phyloP scores from a whole-genome alignment of 2,113 vertebrate genomes.

The Brachyhypopomus gauderio region DNA sequence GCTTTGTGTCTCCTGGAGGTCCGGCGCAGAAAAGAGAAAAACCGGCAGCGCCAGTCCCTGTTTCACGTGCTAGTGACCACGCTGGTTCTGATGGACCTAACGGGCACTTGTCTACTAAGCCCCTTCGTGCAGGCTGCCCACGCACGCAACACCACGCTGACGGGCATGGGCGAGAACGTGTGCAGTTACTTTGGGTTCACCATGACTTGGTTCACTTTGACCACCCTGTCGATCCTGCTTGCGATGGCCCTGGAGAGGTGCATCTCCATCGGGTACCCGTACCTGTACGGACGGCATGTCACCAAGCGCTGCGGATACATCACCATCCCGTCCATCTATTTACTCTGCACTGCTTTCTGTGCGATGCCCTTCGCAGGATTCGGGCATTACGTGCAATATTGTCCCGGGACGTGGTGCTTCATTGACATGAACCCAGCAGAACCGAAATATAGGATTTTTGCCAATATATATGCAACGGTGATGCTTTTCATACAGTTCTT shows the following conservation, averaged over 20 bases:
- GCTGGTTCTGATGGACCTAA: slow-evolving; percentile 84
- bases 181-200: slow-evolving; percentile 82
- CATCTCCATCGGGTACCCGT: slow-evolving; percentile 85
- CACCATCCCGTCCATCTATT: slow-evolving; percentile 72
- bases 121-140: slow-evolving; percentile 82
- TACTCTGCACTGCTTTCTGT: slow-evolving; percentile 76
- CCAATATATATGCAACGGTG: slow-evolving; percentile 83
- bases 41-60: slow-evolving; percentile 60
- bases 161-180: slow-evolving; percentile 50
- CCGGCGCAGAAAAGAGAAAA: slow-evolving; percentile 65
- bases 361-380: slow-evolving; percentile 77
- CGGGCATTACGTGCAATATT: slow-evolving; percentile 82
- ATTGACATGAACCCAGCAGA: slow-evolving; percentile 71
- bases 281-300: slow-evolving; percentile 82
- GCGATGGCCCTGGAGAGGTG: slow-evolving; percentile 89
- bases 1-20: slow-evolving; percentile 81
- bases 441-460: slow-evolving; percentile 61
- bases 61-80: slow-evolving; percentile 82
- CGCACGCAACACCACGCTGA: slow-evolving; percentile 67
- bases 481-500: slow-evolving; percentile 83
- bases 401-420: slow-evolving; percentile 95
- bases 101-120: slow-evolving; percentile 82
- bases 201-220: slow-evolving; percentile 89
- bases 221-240: slow-evolving; percentile 82
- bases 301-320: slow-evolving; percentile 78